Percentiles rank a stretch among this genome's conserved stretches.
Evolutionary conservation across 1,140 invertebrate genomes (phyloP).

Genomic region (Stratiolaelaps scimitus): DNA sequence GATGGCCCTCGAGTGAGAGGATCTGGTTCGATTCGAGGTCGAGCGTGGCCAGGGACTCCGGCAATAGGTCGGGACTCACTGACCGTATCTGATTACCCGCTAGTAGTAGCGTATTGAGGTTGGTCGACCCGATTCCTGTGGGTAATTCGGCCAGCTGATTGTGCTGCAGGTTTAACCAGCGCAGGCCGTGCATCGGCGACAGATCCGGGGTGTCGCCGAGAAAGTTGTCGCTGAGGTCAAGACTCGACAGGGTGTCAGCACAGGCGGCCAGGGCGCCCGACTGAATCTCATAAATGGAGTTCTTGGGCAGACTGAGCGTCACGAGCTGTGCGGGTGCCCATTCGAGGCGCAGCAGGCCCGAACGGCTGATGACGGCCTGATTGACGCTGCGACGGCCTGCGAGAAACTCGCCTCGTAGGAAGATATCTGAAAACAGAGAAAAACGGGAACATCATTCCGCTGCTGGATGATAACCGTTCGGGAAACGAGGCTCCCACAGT

Average conservation of each 20-base stretch:
- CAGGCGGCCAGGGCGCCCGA: neutral
- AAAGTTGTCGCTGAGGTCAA: slow-evolving; percentile 22
- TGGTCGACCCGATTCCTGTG: neutral
- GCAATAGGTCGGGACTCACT: neutral
- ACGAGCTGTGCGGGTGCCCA: slow-evolving; percentile 6
- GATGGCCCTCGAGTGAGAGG: slow-evolving; percentile 4
- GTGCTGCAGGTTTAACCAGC: slow-evolving; percentile 21
- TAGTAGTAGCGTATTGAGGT: slow-evolving; percentile 6
- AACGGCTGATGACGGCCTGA: slow-evolving; percentile 16
- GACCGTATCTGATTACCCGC: neutral
- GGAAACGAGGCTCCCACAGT: too few species aligned
- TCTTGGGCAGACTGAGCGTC: slow-evolving; percentile 16
- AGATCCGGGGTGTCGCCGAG: neutral
- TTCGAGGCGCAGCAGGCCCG: slow-evolving; percentile 1
- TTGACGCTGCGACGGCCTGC: neutral
- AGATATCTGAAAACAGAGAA: too few species aligned
- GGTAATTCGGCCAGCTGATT: slow-evolving; percentile 12
- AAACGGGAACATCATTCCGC: too few species aligned
- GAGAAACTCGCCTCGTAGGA: too few species aligned
- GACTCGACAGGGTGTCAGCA: slow-evolving; percentile 5
- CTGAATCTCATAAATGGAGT: neutral
- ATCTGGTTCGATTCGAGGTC: slow-evolving; percentile 18
- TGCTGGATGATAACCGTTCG: too few species aligned
- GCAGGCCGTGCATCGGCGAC: neutral
- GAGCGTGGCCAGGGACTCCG: neutral